A percentile compares a stretch with the other conserved stretches of the same genome.
These are phyloP conservation scores for Drosophila lacteicornis DNA, from an alignment of 1,140 invertebrate genomes.

Conservation along the genomic window DNA sequence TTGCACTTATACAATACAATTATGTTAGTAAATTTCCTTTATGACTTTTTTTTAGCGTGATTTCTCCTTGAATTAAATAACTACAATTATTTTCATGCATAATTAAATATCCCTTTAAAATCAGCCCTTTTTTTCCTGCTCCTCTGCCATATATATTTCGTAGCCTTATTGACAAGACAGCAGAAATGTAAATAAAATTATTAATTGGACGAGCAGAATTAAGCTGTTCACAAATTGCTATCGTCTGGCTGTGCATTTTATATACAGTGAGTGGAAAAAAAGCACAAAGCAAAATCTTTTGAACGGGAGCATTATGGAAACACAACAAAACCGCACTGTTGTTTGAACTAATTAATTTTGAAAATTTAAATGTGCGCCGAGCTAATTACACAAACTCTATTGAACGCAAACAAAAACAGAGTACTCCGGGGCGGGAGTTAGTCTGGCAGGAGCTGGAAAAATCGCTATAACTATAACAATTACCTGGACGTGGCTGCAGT, in stretches of 20 bases:
- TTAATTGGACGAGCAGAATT: slow-evolving; percentile 25
- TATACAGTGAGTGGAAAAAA: background rate
- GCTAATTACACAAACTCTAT: slow-evolving; percentile 73
- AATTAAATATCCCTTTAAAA: slow-evolving; percentile 1
- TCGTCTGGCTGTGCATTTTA: slow-evolving; percentile 12
- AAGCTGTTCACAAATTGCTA: slow-evolving; percentile 14
- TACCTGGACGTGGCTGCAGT: slow-evolving; percentile 40
- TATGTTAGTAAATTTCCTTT: too few species aligned
- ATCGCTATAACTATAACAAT: slow-evolving; percentile 44
- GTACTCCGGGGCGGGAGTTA: background rate
- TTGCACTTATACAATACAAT: too few species aligned
- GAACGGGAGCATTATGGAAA: slow-evolving; percentile 51
- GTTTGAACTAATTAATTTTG: slow-evolving; percentile 78
- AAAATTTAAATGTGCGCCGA: slow-evolving; percentile 66
- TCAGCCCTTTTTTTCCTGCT: background rate
- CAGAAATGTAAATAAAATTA: slow-evolving; percentile 33
- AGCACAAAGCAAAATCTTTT: slow-evolving; percentile 14
- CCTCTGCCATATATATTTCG: background rate
- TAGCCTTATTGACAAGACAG: slow-evolving; percentile 13
- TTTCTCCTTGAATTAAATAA: too few species aligned
- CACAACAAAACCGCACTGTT: slow-evolving; percentile 69
- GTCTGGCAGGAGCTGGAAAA: slow-evolving; percentile 5
- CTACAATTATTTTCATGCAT: background rate
- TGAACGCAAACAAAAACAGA: slow-evolving; percentile 47
- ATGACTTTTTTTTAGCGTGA: too few species aligned